Base-by-base conservation (phyloP, 2,888 invertebrate species). In the Tinea trinotella region DNA sequence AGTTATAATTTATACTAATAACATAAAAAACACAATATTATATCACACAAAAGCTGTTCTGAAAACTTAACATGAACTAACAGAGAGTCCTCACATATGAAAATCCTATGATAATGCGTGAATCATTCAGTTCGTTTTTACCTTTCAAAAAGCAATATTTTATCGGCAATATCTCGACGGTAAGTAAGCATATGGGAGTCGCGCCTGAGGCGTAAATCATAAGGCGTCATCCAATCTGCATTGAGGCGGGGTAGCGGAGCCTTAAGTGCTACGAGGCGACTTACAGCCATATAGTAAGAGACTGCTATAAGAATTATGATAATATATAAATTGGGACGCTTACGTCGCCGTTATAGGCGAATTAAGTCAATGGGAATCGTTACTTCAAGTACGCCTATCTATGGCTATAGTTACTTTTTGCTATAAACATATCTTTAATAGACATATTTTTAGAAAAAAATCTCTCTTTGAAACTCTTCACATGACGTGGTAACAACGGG, bases 141-240 rank as follows among this genome's bases (percentile, higher is more conserved):
- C 50, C 50, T 50, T 50, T 50, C 24, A 50, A 19, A 19, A 19
- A 13, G 50, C 50, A n/a, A 24, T 50, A 50, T 50, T 50, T 50
- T 24, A 50, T 53, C 53, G 36, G 20, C 19, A 30, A 13, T 30
- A 53, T 53, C 40, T 40, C 40, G 12, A 19, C 52, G 19, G 44
- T 40, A 55, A 54, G 57, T 55, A 57, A 57, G 58, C 54, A 24
- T 59, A 56, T 57, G 54, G 54, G 53, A 53, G 53, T 46, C 49
- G 44, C 36, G 55, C 53, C 53, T 58, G 57, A 55, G 56, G 60
- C 57, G 63, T 70, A 66, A 68, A 68, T 69, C 67, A 66, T 63
- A 60, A 59, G 48, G 48, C 61, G 64, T 55, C 55, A 57, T 64
- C 63, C 64, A 64, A 64, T 67, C 68, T 70, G 68, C 66, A 68